Conservation (phyloP, 2,797 vertebrate genomes). For the Enteromius mattozi region DNA sequence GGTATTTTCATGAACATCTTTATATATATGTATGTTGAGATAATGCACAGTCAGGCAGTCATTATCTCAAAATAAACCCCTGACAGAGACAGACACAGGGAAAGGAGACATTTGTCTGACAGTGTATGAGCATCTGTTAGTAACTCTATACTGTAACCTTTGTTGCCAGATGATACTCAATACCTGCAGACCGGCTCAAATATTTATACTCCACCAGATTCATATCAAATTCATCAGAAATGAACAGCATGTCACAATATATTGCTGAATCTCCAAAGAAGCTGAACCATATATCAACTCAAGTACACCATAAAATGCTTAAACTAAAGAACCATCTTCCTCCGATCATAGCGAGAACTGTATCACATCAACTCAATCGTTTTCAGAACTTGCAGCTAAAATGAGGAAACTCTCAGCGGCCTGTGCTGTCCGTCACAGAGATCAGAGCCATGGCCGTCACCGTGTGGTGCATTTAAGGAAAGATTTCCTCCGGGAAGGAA, state of each 20-base stretch:
- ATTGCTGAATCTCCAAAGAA: background rate
- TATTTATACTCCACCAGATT: slow-evolving; percentile 20
- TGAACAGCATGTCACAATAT: background rate
- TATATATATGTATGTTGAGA: too few relatives aligned
- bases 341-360: background rate
- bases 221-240: background rate
- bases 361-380: background rate
- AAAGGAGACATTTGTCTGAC: background rate
- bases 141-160: slow-evolving; percentile 6
- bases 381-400: background rate
- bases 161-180: slow-evolving; percentile 19
- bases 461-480: slow-evolving; percentile 28
- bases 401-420: background rate
- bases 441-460: background rate
- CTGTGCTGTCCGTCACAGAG: background rate
- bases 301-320: background rate
- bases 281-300: background rate
- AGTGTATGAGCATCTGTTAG: background rate
- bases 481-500: slow-evolving; percentile 59
- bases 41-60: background rate
- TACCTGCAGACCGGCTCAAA: slow-evolving; percentile 10
- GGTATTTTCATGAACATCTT: too few relatives aligned
- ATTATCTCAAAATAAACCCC: background rate
- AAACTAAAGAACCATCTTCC: too few relatives aligned
- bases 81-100: background rate